phyloP scores from a whole-genome alignment of 2,113 vertebrate species.

The Ochotona princeps region DNA sequence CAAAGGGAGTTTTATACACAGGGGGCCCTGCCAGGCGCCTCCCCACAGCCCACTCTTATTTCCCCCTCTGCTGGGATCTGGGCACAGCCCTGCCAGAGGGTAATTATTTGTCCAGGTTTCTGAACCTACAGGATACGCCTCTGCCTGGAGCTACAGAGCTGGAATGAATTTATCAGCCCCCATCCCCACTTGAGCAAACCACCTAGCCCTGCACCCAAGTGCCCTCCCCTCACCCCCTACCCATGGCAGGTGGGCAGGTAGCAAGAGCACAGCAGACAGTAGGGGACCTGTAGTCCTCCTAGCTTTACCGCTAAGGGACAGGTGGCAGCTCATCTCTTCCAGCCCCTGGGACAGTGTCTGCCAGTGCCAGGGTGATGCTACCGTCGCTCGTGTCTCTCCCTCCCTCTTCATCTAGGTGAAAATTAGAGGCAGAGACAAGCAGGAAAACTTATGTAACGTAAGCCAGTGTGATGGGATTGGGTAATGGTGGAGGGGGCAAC shows the following conservation, averaged over 20 bases:
- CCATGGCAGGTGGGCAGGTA: neutral
- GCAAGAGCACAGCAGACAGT: neutral
- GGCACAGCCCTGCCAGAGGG: slow-evolving; percentile 22
- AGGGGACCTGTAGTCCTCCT: neutral
- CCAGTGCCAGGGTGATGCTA: neutral
- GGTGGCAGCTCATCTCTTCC: neutral
- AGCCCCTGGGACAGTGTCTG: neutral
- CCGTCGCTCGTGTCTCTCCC: neutral
- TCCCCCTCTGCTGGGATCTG: slow-evolving; percentile 34
- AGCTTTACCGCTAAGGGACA: neutral
- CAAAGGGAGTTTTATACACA: slow-evolving; percentile 73
- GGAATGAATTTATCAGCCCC: neutral
- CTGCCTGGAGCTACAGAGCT: slow-evolving; percentile 29
- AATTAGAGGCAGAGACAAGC: slow-evolving; percentile 5
- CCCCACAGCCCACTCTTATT: neutral
- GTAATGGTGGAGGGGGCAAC: slow-evolving; percentile 27
- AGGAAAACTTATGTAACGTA: slow-evolving; percentile 73
- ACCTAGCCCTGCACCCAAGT: neutral
- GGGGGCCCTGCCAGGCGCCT: neutral
- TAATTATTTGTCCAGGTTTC: slow-evolving; percentile 53
- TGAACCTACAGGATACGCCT: slow-evolving; percentile 35
- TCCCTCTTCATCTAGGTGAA: neutral
- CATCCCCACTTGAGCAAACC: neutral
- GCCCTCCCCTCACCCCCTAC: neutral
- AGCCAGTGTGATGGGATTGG: neutral